A percentile compares a stretch with the other conserved stretches of the same genome.
These are phyloP conservation scores for Celastrina argiolus DNA, from an alignment of 2,888 invertebrate genomes.

Conservation along the genomic window DNA sequence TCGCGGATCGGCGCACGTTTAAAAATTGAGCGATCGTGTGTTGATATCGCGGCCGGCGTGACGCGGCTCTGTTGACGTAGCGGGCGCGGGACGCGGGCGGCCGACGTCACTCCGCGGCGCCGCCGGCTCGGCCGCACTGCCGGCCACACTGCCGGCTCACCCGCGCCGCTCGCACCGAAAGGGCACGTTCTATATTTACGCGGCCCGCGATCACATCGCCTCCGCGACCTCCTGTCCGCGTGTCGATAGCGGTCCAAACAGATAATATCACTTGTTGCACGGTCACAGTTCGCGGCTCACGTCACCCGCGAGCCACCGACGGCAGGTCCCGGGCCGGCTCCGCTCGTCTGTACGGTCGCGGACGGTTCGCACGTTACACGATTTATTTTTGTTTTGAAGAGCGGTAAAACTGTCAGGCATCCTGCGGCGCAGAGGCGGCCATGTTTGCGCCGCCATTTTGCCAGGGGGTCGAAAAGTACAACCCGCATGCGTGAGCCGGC, in stretches of 20 bases:
- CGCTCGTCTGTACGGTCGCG: conserved; percentile 61
- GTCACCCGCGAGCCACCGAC: conserved; percentile 48
- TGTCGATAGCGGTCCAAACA: conserved; percentile 49
- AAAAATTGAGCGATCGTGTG: conserved; percentile 37
- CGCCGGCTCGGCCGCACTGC: conserved; percentile 71
- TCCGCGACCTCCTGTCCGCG: conserved; percentile 50
- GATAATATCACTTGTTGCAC: conserved; percentile 74
- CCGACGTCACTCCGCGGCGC: conserved; percentile 58
- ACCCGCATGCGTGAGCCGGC: conserved; percentile 75
- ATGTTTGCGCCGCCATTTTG: conserved; percentile 78
- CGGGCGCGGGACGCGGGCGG: conserved; percentile 70
- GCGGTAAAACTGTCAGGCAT: conserved; percentile 68
- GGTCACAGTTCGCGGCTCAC: conserved; percentile 51
- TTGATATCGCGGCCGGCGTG: conserved; percentile 56
- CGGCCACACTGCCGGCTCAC: conserved; percentile 46
- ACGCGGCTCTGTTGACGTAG: conserved; percentile 71
- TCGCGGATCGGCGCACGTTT: conserved; percentile 41
- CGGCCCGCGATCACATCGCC: conserved; percentile 67
- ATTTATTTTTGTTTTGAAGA: conserved; percentile 66
- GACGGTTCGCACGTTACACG: conserved; percentile 58
- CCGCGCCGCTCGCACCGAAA: conserved; percentile 69
- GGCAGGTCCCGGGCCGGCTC: conserved; percentile 55
- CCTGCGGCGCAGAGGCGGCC: conserved; percentile 76
- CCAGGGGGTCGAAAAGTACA: conserved; percentile 67
- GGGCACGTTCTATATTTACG: conserved; percentile 73